Base-by-base conservation (phyloP, 2,888 invertebrate species). In the Adelognathus sp. region DNA sequence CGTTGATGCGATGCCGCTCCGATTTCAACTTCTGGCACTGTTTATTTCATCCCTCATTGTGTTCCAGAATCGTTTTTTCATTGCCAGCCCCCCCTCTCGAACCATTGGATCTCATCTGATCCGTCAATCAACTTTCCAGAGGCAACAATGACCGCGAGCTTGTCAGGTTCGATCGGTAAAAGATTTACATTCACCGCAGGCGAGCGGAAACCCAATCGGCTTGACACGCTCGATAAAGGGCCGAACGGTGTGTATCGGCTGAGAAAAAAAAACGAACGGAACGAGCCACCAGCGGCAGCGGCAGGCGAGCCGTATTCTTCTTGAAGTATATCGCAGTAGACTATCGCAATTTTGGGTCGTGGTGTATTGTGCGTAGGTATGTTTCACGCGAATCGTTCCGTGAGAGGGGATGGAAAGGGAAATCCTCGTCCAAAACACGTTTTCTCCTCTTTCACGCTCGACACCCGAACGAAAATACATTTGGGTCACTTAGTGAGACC, bases 81-180 rank as follows among this genome's bases (percentile, higher is more conserved):
- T 36, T 9, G 14, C 21, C 33, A 46, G 33, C 54, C 11, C 18
- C 21, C 21, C 46, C 5, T 18, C n/a, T 18, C 41, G 54, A n/a
- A n/a, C n/a, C n/a, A n/a, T n/a, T n/a, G 33, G 46, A 50, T 50
- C 50, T 61, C 74, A 63, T 63, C 69, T 75, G 44, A 46, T 75
- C 56, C 56, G 75, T 75, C 75, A 56, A 54, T 69, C 75, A 69
- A 75, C 63, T 33, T 54, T 27, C n/a, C n/a, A n/a, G 46, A 41
- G 75, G 54, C 27, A 44, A 69, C 69, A 75, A 69, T 54, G 74
- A 69, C 31, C 56, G 52, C 39, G 50, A 52, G 74, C 11, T 52
- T 52, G 69, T 52, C 75, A 61, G 21, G 74, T 74, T 74, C 74
- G 67, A 67, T 67, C 61, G 52, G 58, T 27, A 46, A 46, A 44